A percentile compares a stretch with the other conserved stretches of the same genome.
Evolutionary conservation across 2,113 vertebrate species (phyloP).

Genomic region (Sitta europaea): DNA sequence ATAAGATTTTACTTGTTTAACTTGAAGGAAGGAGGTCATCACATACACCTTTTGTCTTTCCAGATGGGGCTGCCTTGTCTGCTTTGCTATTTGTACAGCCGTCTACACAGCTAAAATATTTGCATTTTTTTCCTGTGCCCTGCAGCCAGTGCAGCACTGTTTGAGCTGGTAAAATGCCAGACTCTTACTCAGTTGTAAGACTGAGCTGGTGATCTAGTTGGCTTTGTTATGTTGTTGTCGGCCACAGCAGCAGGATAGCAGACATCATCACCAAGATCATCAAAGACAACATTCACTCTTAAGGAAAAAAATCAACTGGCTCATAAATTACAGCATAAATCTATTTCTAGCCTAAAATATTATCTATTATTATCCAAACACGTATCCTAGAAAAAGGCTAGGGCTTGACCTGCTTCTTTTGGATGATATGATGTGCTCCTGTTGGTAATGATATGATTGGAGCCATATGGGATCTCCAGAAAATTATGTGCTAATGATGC

Average conservation of each 20-base stretch:
- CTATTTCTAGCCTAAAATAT: conserved; percentile 9
- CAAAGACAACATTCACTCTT: neutral
- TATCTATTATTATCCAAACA: neutral
- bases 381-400: neutral
- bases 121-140: conserved; percentile 11
- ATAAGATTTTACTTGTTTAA: neutral
- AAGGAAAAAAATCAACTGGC: neutral
- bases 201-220: neutral
- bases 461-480: conserved; percentile 19
- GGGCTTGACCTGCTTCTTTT: neutral
- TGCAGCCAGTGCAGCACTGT: conserved; percentile 2
- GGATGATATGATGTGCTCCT: neutral
- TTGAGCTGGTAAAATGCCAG: conserved; percentile 37
- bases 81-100: conserved; percentile 23
- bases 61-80: neutral
- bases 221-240: neutral
- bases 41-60: neutral
- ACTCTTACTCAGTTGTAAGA: conserved; percentile 9
- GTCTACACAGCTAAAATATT: conserved; percentile 23
- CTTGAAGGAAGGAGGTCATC: neutral
- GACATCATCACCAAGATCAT: neutral
- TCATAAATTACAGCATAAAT: neutral
- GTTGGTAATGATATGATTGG: neutral
- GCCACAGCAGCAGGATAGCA: neutral
- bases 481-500: conserved; percentile 33